Conservation (phyloP, 2,797 vertebrate species). For the Fistularia tabacaria region DNA sequence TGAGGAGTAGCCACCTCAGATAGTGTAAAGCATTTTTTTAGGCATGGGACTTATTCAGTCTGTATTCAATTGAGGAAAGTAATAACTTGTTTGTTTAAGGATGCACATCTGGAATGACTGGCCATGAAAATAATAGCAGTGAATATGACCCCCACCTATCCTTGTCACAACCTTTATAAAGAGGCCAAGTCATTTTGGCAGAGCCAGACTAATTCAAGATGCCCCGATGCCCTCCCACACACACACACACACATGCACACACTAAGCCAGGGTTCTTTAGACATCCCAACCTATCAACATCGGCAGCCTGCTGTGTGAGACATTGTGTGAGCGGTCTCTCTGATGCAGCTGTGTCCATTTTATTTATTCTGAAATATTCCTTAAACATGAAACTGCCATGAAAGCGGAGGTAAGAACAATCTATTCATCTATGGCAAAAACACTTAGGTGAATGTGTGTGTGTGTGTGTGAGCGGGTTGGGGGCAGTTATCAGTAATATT, state of each 20-base stretch:
- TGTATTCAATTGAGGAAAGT: slow-evolving; percentile 88
- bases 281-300: too few relatives aligned
- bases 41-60: slow-evolving; percentile 78
- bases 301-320: too few relatives aligned
- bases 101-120: slow-evolving; percentile 52
- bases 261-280: too few relatives aligned
- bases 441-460: slow-evolving; percentile 33
- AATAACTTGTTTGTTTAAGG: slow-evolving; percentile 83
- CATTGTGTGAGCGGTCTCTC: too few relatives aligned
- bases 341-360: slow-evolving; percentile 41
- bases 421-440: slow-evolving; percentile 49
- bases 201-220: slow-evolving; percentile 32
- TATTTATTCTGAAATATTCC: slow-evolving; percentile 37
- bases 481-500: slow-evolving; percentile 69
- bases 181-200: slow-evolving; percentile 26
- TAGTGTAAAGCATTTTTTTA: slow-evolving; percentile 54
- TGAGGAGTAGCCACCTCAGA: slow-evolving; percentile 77
- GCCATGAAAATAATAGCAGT: slow-evolving; percentile 26
- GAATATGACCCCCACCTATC: slow-evolving; percentile 8
- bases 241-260: too few relatives aligned
- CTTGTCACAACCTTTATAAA: slow-evolving; percentile 9
- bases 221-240: too few relatives aligned
- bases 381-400: slow-evolving; percentile 35
- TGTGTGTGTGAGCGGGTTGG: slow-evolving; percentile 29
- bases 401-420: slow-evolving; percentile 32